Evolutionary conservation across 2,888 invertebrate species (phyloP).

Genomic region (Drepana falcataria): DNA sequence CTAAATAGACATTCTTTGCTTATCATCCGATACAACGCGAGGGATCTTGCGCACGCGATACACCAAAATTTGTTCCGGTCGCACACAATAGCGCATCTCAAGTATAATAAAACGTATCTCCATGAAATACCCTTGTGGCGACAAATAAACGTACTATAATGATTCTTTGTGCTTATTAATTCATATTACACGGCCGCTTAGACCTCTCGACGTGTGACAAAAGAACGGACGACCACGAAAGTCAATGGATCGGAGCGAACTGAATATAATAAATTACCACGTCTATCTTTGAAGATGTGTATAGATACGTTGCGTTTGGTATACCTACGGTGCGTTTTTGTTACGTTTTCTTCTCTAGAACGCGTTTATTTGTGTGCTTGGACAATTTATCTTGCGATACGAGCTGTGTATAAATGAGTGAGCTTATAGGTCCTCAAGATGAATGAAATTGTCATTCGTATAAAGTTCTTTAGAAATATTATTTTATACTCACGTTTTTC

Average conservation of each 20-base stretch:
- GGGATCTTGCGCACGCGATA: conserved; percentile 61
- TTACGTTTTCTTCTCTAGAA: conserved; percentile 50
- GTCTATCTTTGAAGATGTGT: conserved; percentile 56
- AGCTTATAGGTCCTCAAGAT: conserved; percentile 55
- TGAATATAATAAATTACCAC: conserved; percentile 74
- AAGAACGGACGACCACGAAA: conserved; percentile 66
- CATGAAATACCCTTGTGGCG: conserved; percentile 47
- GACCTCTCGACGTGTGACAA: conserved; percentile 67
- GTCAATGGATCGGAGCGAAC: conserved; percentile 69
- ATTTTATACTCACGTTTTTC: not conserved
- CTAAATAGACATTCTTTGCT: conserved; percentile 25
- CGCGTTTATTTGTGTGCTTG: conserved; percentile 67
- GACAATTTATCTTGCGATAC: conserved; percentile 73
- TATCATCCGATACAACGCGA: conserved; percentile 33
- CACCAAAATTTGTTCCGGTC: conserved; percentile 67
- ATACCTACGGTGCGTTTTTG: conserved; percentile 49
- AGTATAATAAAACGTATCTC: conserved; percentile 46
- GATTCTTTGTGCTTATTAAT: conserved; percentile 76
- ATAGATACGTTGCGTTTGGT: conserved; percentile 35
- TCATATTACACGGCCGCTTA: conserved; percentile 78
- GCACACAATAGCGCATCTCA: conserved; percentile 39
- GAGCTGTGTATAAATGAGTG: conserved; percentile 66
- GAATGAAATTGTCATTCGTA: conserved; percentile 41
- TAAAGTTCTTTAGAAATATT: conserved; percentile 6
- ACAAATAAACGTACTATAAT: conserved; percentile 72